These are phyloP conservation scores for Loripinus fragilis DNA, from an alignment of 2,888 invertebrate species.

Conservation along the genomic window DNA sequence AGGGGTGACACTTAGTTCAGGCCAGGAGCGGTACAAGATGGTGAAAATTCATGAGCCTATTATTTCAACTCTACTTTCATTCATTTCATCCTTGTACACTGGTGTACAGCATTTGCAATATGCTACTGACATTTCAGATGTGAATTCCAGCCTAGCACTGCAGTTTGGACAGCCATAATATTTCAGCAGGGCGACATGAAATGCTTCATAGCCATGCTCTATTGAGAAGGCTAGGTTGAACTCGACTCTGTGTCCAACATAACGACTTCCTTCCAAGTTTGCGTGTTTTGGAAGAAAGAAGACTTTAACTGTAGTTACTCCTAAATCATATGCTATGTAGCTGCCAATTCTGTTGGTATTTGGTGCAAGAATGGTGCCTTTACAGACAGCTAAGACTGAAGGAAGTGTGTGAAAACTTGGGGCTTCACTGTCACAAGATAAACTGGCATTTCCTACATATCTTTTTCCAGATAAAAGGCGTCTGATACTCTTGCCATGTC, in stretches of 20 bases:
- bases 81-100: constrained; percentile 38
- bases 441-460: constrained; percentile 12
- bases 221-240: constrained; percentile 50
- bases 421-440: neutral
- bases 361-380: constrained; percentile 60
- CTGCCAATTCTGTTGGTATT: constrained; percentile 54
- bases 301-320: constrained; percentile 40
- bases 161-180: constrained; percentile 41
- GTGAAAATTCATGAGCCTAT: neutral
- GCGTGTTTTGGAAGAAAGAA: constrained; percentile 45
- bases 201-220: constrained; percentile 52
- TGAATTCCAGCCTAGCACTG: constrained; percentile 38
- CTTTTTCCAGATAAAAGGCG: constrained; percentile 25
- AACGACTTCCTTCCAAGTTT: constrained; percentile 37
- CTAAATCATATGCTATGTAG: constrained; percentile 50
- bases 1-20: neutral
- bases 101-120: constrained; percentile 30
- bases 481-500: constrained; percentile 26
- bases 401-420: neutral
- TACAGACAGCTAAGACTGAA: constrained; percentile 39
- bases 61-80: constrained; percentile 23
- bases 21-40: neutral
- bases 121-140: constrained; percentile 21
- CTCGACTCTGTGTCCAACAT: constrained; percentile 44
- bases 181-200: constrained; percentile 42